Conservation (phyloP, 2,113 vertebrate species). For the Nerophis lumbriciformis region DNA sequence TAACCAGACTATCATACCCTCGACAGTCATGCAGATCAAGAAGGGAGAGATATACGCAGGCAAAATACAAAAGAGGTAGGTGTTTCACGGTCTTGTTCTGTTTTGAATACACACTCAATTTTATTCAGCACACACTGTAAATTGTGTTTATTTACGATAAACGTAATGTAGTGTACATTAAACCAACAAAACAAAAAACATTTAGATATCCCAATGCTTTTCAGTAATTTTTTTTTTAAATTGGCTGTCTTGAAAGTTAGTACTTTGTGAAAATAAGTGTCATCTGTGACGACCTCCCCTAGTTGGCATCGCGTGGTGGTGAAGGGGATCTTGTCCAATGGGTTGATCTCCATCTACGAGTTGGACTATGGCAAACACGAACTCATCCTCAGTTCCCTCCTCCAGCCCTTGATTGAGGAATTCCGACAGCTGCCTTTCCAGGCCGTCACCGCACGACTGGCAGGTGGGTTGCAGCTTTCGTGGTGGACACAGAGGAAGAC, state of each 20-base stretch:
- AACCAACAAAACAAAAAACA: too few relatives aligned
- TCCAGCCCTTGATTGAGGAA: conserved; percentile 75
- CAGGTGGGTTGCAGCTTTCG: conserved; percentile 70
- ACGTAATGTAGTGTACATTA: too few relatives aligned
- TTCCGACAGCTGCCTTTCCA: conserved; percentile 92
- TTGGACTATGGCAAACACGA: conserved; percentile 90
- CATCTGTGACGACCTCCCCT: conserved; percentile 1
- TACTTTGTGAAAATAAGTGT: too few relatives aligned
- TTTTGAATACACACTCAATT: too few relatives aligned
- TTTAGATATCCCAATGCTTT: too few relatives aligned
- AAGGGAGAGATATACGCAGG: conserved; percentile 85
- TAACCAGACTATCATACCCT: conserved; percentile 70
- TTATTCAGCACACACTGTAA: too few relatives aligned
- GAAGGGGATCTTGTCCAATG: conserved; percentile 81
- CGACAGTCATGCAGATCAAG: conserved; percentile 49
- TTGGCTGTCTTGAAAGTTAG: too few relatives aligned
- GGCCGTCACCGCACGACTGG: conserved; percentile 83
- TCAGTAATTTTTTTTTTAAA: too few relatives aligned
- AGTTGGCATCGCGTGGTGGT: conserved; percentile 91
- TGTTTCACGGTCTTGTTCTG: background rate
- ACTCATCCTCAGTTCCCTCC: conserved; percentile 70
- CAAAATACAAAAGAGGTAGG: conserved; percentile 86
- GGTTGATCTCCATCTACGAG: conserved; percentile 84
- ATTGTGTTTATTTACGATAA: too few relatives aligned
- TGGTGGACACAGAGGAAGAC: background rate